Conservation (phyloP, 2,888 invertebrate genomes). For the Notodonta dromedarius region DNA sequence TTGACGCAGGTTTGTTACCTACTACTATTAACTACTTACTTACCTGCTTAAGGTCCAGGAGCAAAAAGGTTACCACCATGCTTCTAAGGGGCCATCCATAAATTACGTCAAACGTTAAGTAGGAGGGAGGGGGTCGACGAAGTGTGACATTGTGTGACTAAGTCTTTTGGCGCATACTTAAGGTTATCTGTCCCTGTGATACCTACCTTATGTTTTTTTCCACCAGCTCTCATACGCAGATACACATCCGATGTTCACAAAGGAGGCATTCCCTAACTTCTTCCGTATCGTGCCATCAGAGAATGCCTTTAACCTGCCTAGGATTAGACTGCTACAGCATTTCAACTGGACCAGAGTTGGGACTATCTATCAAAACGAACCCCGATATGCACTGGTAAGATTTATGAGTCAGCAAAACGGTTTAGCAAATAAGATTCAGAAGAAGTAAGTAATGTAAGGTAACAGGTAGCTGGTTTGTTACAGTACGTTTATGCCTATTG, state of each 20-base stretch:
- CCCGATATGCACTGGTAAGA: constrained; percentile 94
- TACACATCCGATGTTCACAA: constrained; percentile 98
- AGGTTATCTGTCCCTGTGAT: too few relatives aligned
- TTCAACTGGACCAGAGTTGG: constrained; percentile 99
- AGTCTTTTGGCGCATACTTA: too few relatives aligned
- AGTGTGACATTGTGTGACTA: too few relatives aligned
- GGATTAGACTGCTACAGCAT: constrained; percentile 92
- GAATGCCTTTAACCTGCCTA: constrained; percentile 97
- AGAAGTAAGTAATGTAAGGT: too few relatives aligned
- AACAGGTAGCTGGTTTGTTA: too few relatives aligned
- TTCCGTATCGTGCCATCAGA: constrained; percentile 98
- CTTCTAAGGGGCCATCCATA: too few relatives aligned
- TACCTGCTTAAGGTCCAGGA: too few relatives aligned
- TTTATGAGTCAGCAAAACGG: background rate
- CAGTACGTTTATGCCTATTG: background rate
- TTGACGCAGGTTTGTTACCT: constrained; percentile 90
- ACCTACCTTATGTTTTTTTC: background rate
- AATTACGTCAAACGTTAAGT: too few relatives aligned
- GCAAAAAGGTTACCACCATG: background rate
- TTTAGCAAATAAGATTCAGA: background rate
- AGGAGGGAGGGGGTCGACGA: too few relatives aligned
- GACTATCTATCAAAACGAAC: constrained; percentile 98
- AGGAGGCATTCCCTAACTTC: constrained; percentile 97
- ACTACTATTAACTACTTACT: too few relatives aligned
- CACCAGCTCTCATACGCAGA: constrained; percentile 97